Base-by-base conservation (phyloP, 1,140 invertebrate species). In the Psix sp. region DNA sequence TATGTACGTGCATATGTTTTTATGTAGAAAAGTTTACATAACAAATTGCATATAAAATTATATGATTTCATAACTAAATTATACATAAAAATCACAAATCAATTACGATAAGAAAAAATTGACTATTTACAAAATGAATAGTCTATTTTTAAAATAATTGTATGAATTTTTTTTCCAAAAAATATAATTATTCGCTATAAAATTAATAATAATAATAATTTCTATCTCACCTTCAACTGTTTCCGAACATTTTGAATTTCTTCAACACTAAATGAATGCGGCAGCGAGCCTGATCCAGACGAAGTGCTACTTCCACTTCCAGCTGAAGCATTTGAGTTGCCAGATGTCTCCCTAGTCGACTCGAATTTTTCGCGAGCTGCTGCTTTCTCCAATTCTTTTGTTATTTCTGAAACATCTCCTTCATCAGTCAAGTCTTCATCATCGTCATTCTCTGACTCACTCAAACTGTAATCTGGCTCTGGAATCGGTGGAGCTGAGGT, bases 401-500 rank as follows among this genome's bases (percentile, higher is more conserved):
- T 80, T 5, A 87, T 87, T 20, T 87, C 85, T 0, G 78, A 89
- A 74, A 89, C 91, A 45, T 86, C 89, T 31, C 91, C 91, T 17
- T 90, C 91, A 52, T 91, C 91, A 9, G 82, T 83, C 18, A 89
- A 82, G 11, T 81, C 82, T n/a, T 87, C 87, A 3, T 81, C 84
- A 3, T 85, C 85, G 6, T 86, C 85, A 31, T 87, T 86, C 36
- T 89, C 88, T 0, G 92, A 93, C 78, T 94, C 94, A 48, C 92
- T 94, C 78, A 94, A 90, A 83, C 93, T 95, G 86, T 96, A 96
- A 85, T 96, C 95, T 0, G 95, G 95, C 78, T 96, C 95, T 0
- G 95, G 95, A 54, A 96, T 96, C 2, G 93, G 93, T 6, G 94
- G 94, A 2, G 90, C 89, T 1, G 75, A 33, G 0, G 11, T 29